Evolutionary conservation across 2,797 vertebrate genomes (phyloP), one percentile per base, ranked within the genome.

Genomic region (Gobio occitaniae): DNA sequence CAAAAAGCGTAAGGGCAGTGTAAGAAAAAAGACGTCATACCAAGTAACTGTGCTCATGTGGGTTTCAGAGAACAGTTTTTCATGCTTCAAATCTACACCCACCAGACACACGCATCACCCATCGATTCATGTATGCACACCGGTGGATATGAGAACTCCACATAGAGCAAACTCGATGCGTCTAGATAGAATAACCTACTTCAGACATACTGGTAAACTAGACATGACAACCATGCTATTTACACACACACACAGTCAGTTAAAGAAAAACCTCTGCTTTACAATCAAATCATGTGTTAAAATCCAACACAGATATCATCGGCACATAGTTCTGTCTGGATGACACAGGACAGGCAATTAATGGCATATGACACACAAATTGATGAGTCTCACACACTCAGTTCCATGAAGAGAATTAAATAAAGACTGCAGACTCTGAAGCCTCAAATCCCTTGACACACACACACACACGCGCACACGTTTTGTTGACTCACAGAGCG

Each of bases 141-240:
- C 25, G 56, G 61, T 69, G 54, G 59, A 74, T 52, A 63, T 77
- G 17, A 59, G 56, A 44, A 52, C 69, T 48, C 54, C 8, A 48
- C 17, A 38, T 56, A 86, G 21, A 78, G 44, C 79, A 78, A 87
- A 71, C 63, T 36, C 61, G 7, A 69, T 50, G 72, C 50, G 41
- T 86, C 36, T 76, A 68, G 80, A 87, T 76, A 68, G 80, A 87
- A 87, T 86, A 86, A 82, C 86, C 86, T 84, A 87, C 66, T 89
- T 86, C 76, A 80, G 25, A 66, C 48, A 83, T 71, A 19, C 75
- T 16, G 17, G 52, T 79, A 47, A 72, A 61, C 56, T 32, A 70
- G 63, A 81, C 47, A 74, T 84, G 72, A 32, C 74, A 78, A 66
- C 32, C 48, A 41, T 41, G 59, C 65, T 56, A 76, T 76, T 56